Conservation (phyloP, 2,888 invertebrate genomes). For the Drosophila paracracens region DNA sequence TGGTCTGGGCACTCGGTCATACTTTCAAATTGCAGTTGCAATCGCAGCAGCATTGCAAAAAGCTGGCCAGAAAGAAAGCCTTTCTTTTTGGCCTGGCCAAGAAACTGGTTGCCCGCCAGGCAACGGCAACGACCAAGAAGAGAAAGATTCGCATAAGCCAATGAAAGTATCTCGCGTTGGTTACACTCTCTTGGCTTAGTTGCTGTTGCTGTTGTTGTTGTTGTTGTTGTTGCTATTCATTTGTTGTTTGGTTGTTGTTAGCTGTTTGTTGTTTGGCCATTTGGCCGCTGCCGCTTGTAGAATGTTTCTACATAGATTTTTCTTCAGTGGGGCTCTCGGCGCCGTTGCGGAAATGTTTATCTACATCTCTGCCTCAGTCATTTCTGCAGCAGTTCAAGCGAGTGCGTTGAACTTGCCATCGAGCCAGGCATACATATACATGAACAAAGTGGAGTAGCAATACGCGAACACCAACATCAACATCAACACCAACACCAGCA, state of each 20-base stretch:
- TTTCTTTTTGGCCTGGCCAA: conserved; percentile 79
- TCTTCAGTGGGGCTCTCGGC: conserved; percentile 42
- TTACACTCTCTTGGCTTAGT: conserved; percentile 64
- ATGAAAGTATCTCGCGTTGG: conserved; percentile 73
- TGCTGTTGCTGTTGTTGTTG: conserved; percentile 22
- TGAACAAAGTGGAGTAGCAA: conserved; percentile 74
- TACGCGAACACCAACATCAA: conserved; percentile 28
- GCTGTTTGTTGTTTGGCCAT: conserved; percentile 22
- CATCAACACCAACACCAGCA: conserved; percentile 8
- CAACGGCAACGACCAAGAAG: conserved; percentile 34
- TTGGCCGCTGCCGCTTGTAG: conserved; percentile 47
- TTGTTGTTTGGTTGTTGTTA: conserved; percentile 13
- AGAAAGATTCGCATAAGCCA: conserved; percentile 70
- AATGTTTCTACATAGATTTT: conserved; percentile 78
- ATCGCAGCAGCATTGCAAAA: conserved; percentile 43
- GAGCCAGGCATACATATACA: conserved; percentile 53
- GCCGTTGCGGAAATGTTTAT: conserved; percentile 77
- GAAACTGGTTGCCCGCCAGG: conserved; percentile 72
- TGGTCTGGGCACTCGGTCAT: conserved; percentile 67
- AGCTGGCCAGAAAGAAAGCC: conserved; percentile 78
- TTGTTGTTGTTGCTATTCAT: not conserved
- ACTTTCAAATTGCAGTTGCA: conserved; percentile 76
- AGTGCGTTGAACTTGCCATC: conserved; percentile 81
- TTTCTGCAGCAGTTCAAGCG: conserved; percentile 78
- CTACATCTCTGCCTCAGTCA: conserved; percentile 61